Evolutionary conservation across 2,797 vertebrate species (phyloP).

Genomic region (Vultur gryphus): DNA sequence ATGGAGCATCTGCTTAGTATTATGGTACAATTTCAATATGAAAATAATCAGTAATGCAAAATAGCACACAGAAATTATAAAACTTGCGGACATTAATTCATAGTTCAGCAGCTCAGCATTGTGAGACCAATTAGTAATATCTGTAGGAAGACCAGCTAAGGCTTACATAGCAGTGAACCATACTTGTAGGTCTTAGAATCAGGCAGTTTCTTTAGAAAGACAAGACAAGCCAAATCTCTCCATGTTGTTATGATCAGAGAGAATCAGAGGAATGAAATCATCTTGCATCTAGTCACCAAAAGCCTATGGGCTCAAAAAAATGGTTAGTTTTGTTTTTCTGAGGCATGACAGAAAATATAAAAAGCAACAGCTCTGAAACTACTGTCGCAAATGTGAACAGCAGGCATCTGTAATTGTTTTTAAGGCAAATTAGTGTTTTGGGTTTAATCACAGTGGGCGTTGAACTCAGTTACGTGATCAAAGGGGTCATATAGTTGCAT

Average conservation of each 20-base stretch:
- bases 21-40: not conserved
- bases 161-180: not conserved
- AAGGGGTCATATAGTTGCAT: not conserved
- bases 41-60: not conserved
- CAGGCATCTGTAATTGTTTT: not conserved
- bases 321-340: not conserved
- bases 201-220: not conserved
- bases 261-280: not conserved
- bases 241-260: not conserved
- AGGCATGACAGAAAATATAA: not conserved
- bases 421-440: not conserved
- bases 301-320: not conserved
- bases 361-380: not conserved
- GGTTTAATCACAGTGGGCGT: not conserved
- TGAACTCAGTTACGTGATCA: not conserved
- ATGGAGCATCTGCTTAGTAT: not conserved
- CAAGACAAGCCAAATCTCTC: not conserved
- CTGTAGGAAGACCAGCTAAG: not conserved
- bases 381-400: not conserved
- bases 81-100: not conserved
- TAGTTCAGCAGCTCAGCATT: not conserved
- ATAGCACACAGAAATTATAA: not conserved
- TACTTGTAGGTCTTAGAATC: not conserved
- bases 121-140: not conserved
- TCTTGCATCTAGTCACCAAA: not conserved